These are phyloP conservation scores for Notodonta dromedarius DNA, from an alignment of 2,888 invertebrate species.

Conservation along the genomic window DNA sequence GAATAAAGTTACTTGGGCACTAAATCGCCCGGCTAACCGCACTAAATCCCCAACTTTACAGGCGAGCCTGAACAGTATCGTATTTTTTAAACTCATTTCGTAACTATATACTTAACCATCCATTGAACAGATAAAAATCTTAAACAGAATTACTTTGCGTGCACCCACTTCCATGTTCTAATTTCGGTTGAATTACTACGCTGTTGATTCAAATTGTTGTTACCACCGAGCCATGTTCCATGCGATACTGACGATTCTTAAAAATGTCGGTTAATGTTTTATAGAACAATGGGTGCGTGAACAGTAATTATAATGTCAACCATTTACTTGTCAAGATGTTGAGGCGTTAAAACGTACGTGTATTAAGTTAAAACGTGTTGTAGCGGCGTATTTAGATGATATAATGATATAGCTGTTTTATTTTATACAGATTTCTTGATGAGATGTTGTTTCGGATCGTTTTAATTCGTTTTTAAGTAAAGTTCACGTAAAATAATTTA, in stretches of 20 bases:
- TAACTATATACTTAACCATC: slow-evolving; percentile 76
- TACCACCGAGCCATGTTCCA: slow-evolving; percentile 22
- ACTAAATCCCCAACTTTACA: slow-evolving; percentile 18
- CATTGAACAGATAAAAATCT: slow-evolving; percentile 79
- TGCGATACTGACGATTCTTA: slow-evolving; percentile 27
- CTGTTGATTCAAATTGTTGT: slow-evolving; percentile 37
- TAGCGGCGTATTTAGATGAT: slow-evolving; percentile 45
- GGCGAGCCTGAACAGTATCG: slow-evolving; percentile 54
- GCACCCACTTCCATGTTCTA: slow-evolving; percentile 65
- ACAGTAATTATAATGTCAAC: slow-evolving; percentile 66
- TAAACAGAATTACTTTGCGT: slow-evolving; percentile 70
- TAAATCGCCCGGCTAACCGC: slow-evolving; percentile 1
- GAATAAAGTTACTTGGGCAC: not conserved
- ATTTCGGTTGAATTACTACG: slow-evolving; percentile 56
- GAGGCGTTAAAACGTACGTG: slow-evolving; percentile 20
- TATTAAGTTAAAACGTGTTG: slow-evolving; percentile 35
- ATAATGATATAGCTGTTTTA: slow-evolving; percentile 42
- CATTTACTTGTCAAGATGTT: slow-evolving; percentile 69
- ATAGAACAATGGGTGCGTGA: slow-evolving; percentile 66
- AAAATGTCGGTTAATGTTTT: slow-evolving; percentile 36
- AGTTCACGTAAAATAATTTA: not conserved
- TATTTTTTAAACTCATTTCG: slow-evolving; percentile 68
- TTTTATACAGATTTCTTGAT: slow-evolving; percentile 26
- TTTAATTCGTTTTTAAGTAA: slow-evolving; percentile 15
- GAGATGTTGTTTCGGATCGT: slow-evolving; percentile 31